phyloP scores from a whole-genome alignment of 2,113 vertebrate genomes.

The Proteles cristata region DNA sequence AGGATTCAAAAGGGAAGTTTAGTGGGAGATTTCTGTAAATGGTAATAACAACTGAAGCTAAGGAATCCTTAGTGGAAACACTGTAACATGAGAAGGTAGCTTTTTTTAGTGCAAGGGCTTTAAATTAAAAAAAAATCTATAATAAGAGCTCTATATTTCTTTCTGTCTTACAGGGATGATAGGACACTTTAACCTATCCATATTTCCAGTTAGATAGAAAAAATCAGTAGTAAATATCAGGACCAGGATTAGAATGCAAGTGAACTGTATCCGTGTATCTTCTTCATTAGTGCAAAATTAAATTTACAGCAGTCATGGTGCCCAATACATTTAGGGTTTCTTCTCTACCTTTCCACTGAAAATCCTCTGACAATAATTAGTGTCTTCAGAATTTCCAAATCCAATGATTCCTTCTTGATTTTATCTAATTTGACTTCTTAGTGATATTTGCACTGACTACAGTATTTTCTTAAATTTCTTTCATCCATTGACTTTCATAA shows the following conservation, averaged over 20 bases:
- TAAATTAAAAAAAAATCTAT: neutral
- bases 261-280: neutral
- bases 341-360: neutral
- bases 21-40: neutral
- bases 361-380: neutral
- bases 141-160: neutral
- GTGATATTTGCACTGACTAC: neutral
- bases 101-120: neutral
- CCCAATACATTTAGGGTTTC: rapidly evolving
- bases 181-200: neutral
- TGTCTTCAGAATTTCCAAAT: neutral
- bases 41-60: neutral
- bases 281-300: neutral
- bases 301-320: rapidly evolving
- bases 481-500: neutral
- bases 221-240: neutral
- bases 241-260: neutral
- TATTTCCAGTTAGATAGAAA: neutral
- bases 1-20: neutral
- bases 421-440: neutral
- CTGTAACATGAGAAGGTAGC: neutral
- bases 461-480: neutral
- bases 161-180: neutral
- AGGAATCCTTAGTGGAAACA: neutral
- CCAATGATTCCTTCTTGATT: no score